Evolutionary conservation across 2,888 invertebrate genomes (phyloP), one percentile per base, ranked within the genome.

Genomic region (Mythimna vitellina): DNA sequence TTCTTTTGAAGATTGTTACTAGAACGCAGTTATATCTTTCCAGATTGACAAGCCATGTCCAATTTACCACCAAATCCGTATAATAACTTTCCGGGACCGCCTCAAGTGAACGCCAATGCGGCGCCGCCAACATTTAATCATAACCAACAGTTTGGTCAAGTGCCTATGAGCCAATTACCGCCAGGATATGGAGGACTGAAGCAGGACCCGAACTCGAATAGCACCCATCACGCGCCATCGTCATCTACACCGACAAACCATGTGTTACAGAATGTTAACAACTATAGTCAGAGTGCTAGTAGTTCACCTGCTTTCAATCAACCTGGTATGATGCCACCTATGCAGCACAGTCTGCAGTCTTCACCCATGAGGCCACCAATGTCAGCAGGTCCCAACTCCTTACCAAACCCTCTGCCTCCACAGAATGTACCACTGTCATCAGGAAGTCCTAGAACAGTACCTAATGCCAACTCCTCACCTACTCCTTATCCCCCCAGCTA

Each of bases 41-140:
- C 95, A 96, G 95, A 94, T 94, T 93, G 91, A 91, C 89, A 90
- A 93, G 91, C 91, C 90, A 96, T 96, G 96, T 94, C 95, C 86
- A 94, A 96, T 89, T 91, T 93, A 92, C 93, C 93, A 90, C 93
- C 93, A 88, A 95, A 93, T 88, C 93, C 93, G 72, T 95, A 87
- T 87, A 94, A 90, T 86, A 93, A 90, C 85, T 86, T 86, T 76
- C 90, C 92, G 77, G 93, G 92, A 79, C 87, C 88, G 67, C 89
- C 91, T 61, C 91, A 88, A 79, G 84, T 88, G 83, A 93, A 92
- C 79, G 89, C 92, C 25, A 92, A 92, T 78, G 86, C 89, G 57
- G 92, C 89, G 54, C 86, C 89, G 25, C 90, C 89, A 69, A 82
- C 86, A 67, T 85, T 89, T 60, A 90, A 89, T 76, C 91, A 92